Base-by-base conservation (phyloP, 2,888 invertebrate species). In the Netelia melanura region DNA sequence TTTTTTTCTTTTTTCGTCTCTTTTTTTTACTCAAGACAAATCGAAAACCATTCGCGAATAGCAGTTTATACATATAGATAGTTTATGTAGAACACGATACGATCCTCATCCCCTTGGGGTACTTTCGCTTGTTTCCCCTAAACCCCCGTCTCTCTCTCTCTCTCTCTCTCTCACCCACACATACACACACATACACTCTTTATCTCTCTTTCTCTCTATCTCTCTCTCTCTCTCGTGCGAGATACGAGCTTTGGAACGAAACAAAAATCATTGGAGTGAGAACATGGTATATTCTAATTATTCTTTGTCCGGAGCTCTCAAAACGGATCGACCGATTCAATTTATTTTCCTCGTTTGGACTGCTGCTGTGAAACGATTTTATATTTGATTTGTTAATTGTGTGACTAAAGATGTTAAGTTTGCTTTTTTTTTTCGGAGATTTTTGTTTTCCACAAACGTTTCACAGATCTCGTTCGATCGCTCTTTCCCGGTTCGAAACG, bases 1-100 rank as follows among this genome's bases (percentile, higher is more conserved):
- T 67, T 82, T 81, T 38, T 64, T 58, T 75, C 74, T 62, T 72
- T 64, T 68, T 44, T 38, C 76, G 71, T 80, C 61, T 85, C 79
- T 85, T 67, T 72, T 83, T 62, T 68, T 70, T 75, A 48, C 52
- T 71, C 74, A 62, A 70, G 64, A 83, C 58, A 83, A 61, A 68
- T 44, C 54, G n/a, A 81, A 70, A 67, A 44, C n/a, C 64, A 62
- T 83, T 74, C 25, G 65, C 80, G 65, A 71, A 44, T 65, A 67
- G 25, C 44, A 38, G 30, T 70, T 62, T 70, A 61, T 65, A 58
- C 64, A 75, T 79, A 81, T 58, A 71, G 58, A 71, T 65, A 25
- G 62, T 71, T 52, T 84, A 77, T 84, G 71, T 84, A 77, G 76
- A 67, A 67, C 44, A 44, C 74, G 58, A 70, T 23, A 64, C 62